Base-by-base conservation (phyloP, 2,888 invertebrate species). In the Archaeoteleia sp. region DNA sequence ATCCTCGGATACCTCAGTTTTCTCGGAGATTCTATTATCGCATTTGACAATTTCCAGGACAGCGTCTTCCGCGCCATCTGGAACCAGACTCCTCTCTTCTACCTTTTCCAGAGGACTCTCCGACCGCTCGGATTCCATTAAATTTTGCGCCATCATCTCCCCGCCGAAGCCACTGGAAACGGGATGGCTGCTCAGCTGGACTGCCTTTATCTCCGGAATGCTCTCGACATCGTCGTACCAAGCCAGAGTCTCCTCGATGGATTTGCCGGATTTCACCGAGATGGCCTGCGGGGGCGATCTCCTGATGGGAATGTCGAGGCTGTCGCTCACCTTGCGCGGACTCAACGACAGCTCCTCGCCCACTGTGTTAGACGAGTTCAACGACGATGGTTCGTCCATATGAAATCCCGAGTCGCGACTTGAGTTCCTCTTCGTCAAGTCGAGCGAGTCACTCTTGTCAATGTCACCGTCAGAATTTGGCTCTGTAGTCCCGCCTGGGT, bases 401-500 rank as follows among this genome's bases (percentile, higher is more conserved):
- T 78, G 74, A 12, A 81, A 71, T 0, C 75, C 78, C 0, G 82
- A 80, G 43, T 82, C 80, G 0, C 74, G 67, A 35, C 62, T 72
- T 7, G 55, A 29, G 10, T 29, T 70, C 30, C 67, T 54, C 43
- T 71, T 75, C n/a, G 69, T 45, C 30, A 57, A 8, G 1, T 53
- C 27, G 25, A 48, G 63, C 25, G 55, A 17, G 25, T 65, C 45
- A 34, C 57, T 48, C 25, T 34, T 43, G 46, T 51, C 55, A 14
- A 30, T 55, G 14, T 57, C 70, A 32, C 70, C 63, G 48, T 62
- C 54, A 55, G 46, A 40, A 8, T 63, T 70, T 48, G 49, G 46
- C 15, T 43, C 68, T 27, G 20, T 42, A 20, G 10, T 53, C 2
- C 32, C 91, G 80, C 91, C 92, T 74, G 91, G 91, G 90, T 92